Evolutionary conservation across 2,797 vertebrate species (phyloP), one percentile per base, ranked within the genome.

Genomic region (Lagodon rhomboides): DNA sequence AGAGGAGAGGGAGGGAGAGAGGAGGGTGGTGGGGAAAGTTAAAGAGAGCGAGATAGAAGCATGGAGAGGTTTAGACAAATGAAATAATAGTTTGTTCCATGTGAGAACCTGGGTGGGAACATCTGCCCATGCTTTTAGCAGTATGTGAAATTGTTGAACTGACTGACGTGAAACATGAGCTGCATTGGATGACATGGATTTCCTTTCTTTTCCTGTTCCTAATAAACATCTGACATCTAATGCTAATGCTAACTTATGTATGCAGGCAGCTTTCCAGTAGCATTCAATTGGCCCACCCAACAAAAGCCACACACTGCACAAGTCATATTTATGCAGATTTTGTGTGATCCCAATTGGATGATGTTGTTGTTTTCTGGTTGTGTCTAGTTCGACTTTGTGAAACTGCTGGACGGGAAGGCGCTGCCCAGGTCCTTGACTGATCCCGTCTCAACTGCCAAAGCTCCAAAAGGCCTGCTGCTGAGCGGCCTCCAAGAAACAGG

Each of bases 361-460:
- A 47, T 27, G 41, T 44, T 55, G 64, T 54, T 15, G 49, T 72
- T 76, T 22, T 77, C 53, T 85, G 66, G 79, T 69, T 88, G 12
- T 81, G 50, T 85, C 92, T 85, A 99, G 98, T 99, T 99, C 80
- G 98, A 99, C 94, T 99, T 99, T 93, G 97, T 99, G 88, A 98
- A 99, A 85, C 93, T 99, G 90, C 94, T 99, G 96, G 97, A 99
- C 72, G 98, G 98, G 74, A 98, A 98, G 76, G 97, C 97, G 79
- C 93, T 98, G 87, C 96, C 97, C 87, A 97, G 97, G 92, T 94
- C 90, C 85, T 85, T 96, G 51, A 97, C 97, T 65, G 97, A 97
- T 63, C 87, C 93, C 25, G 88, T 96, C 63, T 96, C 95, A 55
- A 91, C 93, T 49, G 97, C 96, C 85, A 95, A 96, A 89, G 95